Conservation (phyloP, 2,797 vertebrate species). For the Myotis daubentonii region DNA sequence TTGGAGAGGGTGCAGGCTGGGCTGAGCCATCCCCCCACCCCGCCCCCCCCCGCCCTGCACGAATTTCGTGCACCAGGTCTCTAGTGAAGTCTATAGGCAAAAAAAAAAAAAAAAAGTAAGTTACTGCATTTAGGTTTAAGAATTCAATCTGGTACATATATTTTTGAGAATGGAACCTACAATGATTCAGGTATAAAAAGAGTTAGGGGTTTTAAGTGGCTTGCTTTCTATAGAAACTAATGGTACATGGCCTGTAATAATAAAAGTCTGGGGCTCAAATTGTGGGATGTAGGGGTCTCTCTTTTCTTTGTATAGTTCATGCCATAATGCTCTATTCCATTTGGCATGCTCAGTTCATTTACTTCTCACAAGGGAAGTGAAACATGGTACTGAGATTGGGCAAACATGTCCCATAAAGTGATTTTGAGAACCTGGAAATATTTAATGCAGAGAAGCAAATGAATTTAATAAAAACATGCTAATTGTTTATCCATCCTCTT, state of each 20-base stretch:
- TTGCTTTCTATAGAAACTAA: slow-evolving; percentile 36
- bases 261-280: slow-evolving; percentile 6
- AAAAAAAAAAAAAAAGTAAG: background rate
- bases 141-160: background rate
- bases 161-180: background rate
- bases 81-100: background rate
- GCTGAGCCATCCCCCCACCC: no score
- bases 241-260: background rate
- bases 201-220: background rate
- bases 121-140: background rate
- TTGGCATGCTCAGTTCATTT: background rate
- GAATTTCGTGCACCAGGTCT: no score
- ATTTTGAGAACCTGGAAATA: background rate
- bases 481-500: background rate
- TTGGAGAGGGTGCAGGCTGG: no score
- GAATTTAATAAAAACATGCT: background rate
- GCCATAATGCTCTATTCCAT: background rate
- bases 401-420: background rate
- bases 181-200: background rate
- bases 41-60: no score
- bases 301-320: background rate
- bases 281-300: background rate
- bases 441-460: background rate
- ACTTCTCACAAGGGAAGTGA: background rate
- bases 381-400: background rate